Percentiles rank a stretch among this genome's conserved stretches.
These are phyloP conservation scores for Centruroides sculpturatus DNA, from an alignment of 1,140 invertebrate genomes.

Conservation along the genomic window DNA sequence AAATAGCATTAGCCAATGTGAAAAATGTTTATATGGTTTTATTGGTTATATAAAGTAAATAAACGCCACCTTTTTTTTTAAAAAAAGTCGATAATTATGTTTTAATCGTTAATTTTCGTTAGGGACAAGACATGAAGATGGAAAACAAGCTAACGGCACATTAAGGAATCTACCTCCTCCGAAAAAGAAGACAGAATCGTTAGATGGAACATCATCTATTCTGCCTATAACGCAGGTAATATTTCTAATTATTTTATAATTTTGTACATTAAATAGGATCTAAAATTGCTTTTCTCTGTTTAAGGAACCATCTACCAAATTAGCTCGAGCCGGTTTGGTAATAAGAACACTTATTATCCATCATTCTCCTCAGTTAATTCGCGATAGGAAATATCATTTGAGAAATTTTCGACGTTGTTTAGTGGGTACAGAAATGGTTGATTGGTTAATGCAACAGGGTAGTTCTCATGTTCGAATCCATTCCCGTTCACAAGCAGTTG, in stretches of 20 bases:
- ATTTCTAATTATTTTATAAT: too few relatives aligned
- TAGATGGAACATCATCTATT: constrained; percentile 20
- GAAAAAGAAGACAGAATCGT: not conserved
- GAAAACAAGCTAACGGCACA: not conserved
- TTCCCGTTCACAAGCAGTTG: constrained; percentile 54
- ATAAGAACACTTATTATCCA: constrained; percentile 49
- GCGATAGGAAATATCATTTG: constrained; percentile 39
- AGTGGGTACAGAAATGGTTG: constrained; percentile 53
- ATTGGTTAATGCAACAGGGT: constrained; percentile 49
- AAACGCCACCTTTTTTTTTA: too few relatives aligned
- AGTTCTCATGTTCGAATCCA: constrained; percentile 30
- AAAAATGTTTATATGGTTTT: too few relatives aligned
- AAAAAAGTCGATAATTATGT: too few relatives aligned
- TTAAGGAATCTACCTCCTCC: not conserved
- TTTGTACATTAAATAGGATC: not conserved
- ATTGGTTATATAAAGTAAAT: too few relatives aligned
- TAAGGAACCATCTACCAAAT: constrained; percentile 41
- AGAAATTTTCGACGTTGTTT: constrained; percentile 32
- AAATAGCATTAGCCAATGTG: too few relatives aligned
- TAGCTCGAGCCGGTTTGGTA: constrained; percentile 50
- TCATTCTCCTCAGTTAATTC: constrained; percentile 43
- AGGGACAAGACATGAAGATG: not conserved
- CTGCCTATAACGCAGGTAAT: constrained; percentile 22
- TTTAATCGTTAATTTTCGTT: too few relatives aligned
- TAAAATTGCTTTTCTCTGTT: not conserved